Evolutionary conservation across 2,888 invertebrate species (phyloP), one percentile per base, ranked within the genome.

Genomic region (Lycophotia porphyrea): DNA sequence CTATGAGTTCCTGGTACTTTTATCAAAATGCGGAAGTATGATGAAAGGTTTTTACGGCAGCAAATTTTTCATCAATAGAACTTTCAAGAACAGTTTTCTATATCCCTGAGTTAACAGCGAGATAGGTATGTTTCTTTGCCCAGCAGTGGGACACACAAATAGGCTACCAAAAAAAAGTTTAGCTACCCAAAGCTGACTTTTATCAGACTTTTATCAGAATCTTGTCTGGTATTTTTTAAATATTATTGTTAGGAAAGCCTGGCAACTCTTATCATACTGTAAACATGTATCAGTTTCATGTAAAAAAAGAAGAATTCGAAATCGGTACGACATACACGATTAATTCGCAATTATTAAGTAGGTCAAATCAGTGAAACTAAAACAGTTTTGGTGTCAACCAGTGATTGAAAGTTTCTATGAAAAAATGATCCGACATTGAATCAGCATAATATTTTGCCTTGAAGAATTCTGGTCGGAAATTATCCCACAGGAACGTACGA

Each of bases 1-100:
- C 21, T 65, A 82, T 84, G 61, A 52, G 31, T 24, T 55, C 75
- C 78, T 78, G 34, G 78, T 81, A 64, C 42, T 24, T n/a, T 60
- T 34, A 5, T 31, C 9, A 27, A 44, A 52, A 27, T 36, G 21
- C 31, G 5, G 31, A n/a, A 75, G 15, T 9, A 18, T 5, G 27
- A 11, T 39, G 18, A 21, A 69, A 11, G 27, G 27, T n/a, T 42
- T 27, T 24, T 9, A 1, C 5, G 9, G 8, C 34, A 27, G 11
- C 5, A 27, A 64, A 21, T 7, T 21, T 18, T 2, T 27, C 3
- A 1, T 15, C 39, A 42, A 2, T 47, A 47, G 3, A 5, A 15
- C 13, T 61, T 49, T 49, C 47, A 24, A 49, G 24, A 24, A 24
- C 8, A 24, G 47, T 47, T 47, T 31, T 31, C n/a, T 31, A 24